Evolutionary conservation across 1,140 invertebrate species (phyloP), one percentile per base, ranked within the genome.

Genomic region (Drosophila arizonae): DNA sequence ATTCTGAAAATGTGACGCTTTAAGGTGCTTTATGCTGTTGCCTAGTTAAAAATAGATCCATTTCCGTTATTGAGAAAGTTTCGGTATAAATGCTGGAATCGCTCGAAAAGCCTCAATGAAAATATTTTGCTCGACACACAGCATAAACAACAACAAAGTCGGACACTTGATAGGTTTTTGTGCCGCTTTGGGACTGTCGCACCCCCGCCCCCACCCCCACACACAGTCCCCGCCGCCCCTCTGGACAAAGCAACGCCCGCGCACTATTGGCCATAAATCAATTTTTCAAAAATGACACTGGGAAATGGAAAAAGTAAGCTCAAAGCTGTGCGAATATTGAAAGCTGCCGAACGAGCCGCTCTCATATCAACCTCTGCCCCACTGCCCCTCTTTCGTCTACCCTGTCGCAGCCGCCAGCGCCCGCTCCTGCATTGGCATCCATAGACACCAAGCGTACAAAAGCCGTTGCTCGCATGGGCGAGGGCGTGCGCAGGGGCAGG

Each of bases 261-360:
- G 72, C 74, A 74, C 84, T 87, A 87, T 87, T 87, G 82, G 84
- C 84, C 63, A 87, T 87, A 87, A 87, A 87, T 87, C 82, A 87
- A 87, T 87, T 87, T 87, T 87, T 88, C 79, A 88, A 88, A 87
- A 87, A 82, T 87, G 82, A 87, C 82, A 87, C 82, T 87, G 82
- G 82, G 82, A 87, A 87, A 87, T 87, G 82, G 82, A 87, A 87
- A 87, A 87, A 87, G 82, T 87, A 87, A 87, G 79, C 82, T 87
- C 82, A 82, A 87, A 87, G 84, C 82, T 69, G 66, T 60, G 67
- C 81, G 81, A 55, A 72, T 55, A 55, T 55, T 55, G 52, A 55
- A 55, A 55, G 52, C 52, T 36, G 30, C 52, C 52, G 52, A 55
- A 55, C 52, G 52, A n/a, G 52, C 52, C 52, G 15, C 30, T 54